Evolutionary conservation across 2,113 vertebrate species (phyloP), one percentile per base, ranked within the genome.

Genomic region (Pteronura brasiliensis): DNA sequence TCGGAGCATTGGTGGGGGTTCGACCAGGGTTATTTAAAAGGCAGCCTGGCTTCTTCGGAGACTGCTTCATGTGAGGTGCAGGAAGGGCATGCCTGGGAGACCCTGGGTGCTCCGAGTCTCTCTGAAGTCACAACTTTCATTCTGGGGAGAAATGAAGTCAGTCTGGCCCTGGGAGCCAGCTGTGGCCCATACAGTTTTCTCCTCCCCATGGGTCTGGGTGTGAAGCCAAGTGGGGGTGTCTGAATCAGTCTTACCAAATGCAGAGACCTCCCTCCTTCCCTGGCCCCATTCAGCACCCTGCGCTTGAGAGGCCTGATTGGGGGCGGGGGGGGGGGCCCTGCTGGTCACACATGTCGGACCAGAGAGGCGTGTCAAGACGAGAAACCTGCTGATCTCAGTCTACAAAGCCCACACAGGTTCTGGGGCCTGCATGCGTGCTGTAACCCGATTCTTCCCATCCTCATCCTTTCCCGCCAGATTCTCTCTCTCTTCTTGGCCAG

Each of bases 131-230:
- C 89, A 92, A 34, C 76, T 97, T 76, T 29, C 76, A 59, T 97
- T 95, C 42, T 5, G 65, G 83, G 76, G 87, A 94, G 95, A 96
- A 90, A 65, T 93, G 94, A 96, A 93, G 63, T 94, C 96, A 96
- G 36, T n/a, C 39, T 97, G 13, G 61, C 39, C 17, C 74, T 88
- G 74, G 92, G 92, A 87, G 87, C 90, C 57, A 76, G 74, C 79
- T 87, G 91, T 57, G 81, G 74, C 92, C 93, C 74, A 18, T 93
- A 61, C 55, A 55, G 4, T 57, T 93, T 95, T 91, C 88, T 72
- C n/a, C 42, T 91, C 83, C 81, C 47, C 7, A 8, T 29, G 90
- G 47, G 85, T 71, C 83, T 80, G 44, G 11, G 83, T 69, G 71
- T 47, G 86, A 97, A 97, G 92, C 90, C 25, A 84, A 52, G 47